Evolutionary conservation across 2,113 vertebrate genomes (phyloP).

Genomic region (Pelobates fuscus): DNA sequence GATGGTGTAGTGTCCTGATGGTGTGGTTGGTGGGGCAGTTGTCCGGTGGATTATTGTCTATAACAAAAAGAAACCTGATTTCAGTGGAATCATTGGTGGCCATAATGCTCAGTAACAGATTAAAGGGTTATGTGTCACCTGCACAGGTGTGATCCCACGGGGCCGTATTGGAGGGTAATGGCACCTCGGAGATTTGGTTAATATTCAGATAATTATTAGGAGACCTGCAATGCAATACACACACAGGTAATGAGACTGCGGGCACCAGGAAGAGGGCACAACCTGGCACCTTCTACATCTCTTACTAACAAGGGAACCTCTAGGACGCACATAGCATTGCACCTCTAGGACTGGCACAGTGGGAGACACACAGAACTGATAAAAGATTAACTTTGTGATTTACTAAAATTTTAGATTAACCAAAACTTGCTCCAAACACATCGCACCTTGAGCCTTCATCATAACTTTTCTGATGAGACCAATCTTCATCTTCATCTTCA

Average conservation of each 20-base stretch:
- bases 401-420: neutral
- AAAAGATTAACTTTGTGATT: neutral
- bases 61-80: neutral
- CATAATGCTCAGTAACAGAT: neutral
- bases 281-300: too few relatives aligned
- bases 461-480: neutral
- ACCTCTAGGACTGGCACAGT: neutral
- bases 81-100: neutral
- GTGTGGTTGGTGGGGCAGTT: neutral
- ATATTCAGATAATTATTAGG: too few relatives aligned
- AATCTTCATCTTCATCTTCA: neutral
- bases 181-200: too few relatives aligned
- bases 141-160: neutral
- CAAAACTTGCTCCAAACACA: neutral
- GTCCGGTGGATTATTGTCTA: neutral
- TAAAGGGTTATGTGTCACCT: neutral
- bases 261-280: too few relatives aligned
- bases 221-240: too few relatives aligned
- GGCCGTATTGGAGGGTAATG: neutral
- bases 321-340: neutral
- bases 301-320: too few relatives aligned
- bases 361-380: neutral
- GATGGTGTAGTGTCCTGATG: neutral
- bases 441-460: neutral
- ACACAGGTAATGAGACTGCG: too few relatives aligned